A percentile compares a stretch with the other conserved stretches of the same genome.
phyloP scores from a whole-genome alignment of 2,888 invertebrate species.

The Drosophila nr. medialis region DNA sequence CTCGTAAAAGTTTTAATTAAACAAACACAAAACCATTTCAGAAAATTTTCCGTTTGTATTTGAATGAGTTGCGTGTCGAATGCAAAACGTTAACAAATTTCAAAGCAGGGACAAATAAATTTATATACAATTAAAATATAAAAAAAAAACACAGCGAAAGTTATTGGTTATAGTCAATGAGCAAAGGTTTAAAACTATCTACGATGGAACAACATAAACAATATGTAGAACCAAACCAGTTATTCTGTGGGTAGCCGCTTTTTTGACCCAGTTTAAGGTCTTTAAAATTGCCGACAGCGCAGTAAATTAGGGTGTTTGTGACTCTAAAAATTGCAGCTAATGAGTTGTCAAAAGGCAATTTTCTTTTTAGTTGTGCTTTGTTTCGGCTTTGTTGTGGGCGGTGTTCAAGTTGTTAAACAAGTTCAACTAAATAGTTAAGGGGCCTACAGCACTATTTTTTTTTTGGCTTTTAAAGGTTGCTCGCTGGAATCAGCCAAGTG shows the following conservation, averaged over 20 bases:
- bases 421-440: conserved; percentile 3
- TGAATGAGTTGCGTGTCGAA: conserved; percentile 13
- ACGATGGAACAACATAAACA: conserved; percentile 20
- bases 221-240: conserved; percentile 29
- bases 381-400: too few species aligned
- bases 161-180: conserved; percentile 58
- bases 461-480: conserved; percentile 19
- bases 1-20: conserved; percentile 6
- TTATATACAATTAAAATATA: conserved; percentile 7
- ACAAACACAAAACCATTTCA: conserved; percentile 1
- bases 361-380: conserved; percentile 10
- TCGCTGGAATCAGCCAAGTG: conserved; percentile 60
- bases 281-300: conserved; percentile 9
- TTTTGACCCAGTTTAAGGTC: conserved; percentile 58
- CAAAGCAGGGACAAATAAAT: conserved; percentile 16
- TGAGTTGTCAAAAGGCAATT: conserved; percentile 69
- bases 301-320: conserved; percentile 34
- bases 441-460: neutral
- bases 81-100: conserved; percentile 9
- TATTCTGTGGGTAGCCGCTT: neutral
- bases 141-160: conserved; percentile 55
- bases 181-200: conserved; percentile 39
- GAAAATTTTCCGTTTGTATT: conserved; percentile 1
- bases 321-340: conserved; percentile 47
- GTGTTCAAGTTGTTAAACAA: conserved; percentile 6